Evolutionary conservation across 23 tunicate genomes (phyloP).

Genomic region (Styela plicata): DNA sequence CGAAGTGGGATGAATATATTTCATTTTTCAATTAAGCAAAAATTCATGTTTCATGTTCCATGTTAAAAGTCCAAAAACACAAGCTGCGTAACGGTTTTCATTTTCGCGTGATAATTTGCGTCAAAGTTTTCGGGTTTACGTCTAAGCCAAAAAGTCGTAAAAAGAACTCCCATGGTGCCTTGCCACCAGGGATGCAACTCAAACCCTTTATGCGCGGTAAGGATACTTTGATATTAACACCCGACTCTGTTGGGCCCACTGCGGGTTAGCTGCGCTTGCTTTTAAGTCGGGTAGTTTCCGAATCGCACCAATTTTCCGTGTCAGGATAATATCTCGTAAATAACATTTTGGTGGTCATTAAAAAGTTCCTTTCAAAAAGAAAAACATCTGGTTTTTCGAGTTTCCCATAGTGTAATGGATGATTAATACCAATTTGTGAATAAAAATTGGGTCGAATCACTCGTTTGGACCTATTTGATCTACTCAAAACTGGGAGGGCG

Average conservation of each 20-base stretch:
- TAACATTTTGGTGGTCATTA: neutral
- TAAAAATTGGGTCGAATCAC: neutral
- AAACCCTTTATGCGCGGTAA: neutral
- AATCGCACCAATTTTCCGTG: neutral
- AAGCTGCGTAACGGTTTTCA: neutral
- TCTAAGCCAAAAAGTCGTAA: neutral
- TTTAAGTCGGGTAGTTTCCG: neutral
- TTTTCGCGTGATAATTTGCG: neutral
- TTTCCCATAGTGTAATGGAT: neutral
- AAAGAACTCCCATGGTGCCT: neutral
- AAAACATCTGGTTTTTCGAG: neutral
- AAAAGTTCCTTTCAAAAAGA: neutral
- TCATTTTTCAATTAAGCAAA: too few species aligned
- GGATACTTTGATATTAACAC: neutral
- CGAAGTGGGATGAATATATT: too few species aligned
- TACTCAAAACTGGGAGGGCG: too few species aligned
- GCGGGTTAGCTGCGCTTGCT: neutral
- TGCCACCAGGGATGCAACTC: neutral
- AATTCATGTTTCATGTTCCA: too few species aligned
- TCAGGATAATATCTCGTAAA: neutral
- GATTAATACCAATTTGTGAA: neutral
- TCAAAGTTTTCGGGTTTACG: neutral
- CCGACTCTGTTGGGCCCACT: neutral
- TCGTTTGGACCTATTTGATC: neutral
- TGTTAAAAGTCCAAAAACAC: neutral